phyloP scores from a whole-genome alignment of 2,888 invertebrate species.

The Drosophila tripunctata region DNA sequence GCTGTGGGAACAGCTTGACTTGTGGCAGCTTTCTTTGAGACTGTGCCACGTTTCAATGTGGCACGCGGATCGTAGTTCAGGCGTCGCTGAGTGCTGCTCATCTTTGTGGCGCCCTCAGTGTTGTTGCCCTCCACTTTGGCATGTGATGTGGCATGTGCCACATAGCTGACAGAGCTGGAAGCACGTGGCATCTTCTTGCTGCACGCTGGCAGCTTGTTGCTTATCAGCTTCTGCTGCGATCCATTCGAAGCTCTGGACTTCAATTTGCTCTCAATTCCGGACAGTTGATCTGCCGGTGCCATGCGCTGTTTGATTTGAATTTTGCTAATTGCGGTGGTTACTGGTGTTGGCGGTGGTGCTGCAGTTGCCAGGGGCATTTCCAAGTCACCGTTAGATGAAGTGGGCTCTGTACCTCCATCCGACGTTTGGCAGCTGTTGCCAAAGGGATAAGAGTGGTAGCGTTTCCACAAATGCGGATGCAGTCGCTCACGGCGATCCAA shows the following conservation, averaged over 20 bases:
- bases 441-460: constrained; percentile 28
- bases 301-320: constrained; percentile 21
- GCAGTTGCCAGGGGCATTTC: background rate
- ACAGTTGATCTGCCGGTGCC: constrained; percentile 5
- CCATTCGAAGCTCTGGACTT: background rate
- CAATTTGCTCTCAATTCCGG: background rate
- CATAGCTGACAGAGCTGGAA: constrained; percentile 4
- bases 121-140: constrained; percentile 16
- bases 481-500: background rate
- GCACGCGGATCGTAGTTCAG: constrained; percentile 54
- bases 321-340: background rate
- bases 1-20: no score
- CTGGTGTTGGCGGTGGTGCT: background rate
- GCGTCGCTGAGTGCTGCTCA: constrained; percentile 48
- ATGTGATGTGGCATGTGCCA: constrained; percentile 45
- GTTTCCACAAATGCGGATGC: constrained; percentile 31
- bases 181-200: background rate
- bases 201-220: background rate
- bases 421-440: background rate
- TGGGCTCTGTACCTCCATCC: background rate
- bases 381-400: background rate
- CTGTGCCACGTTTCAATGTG: constrained; percentile 30
- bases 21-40: constrained; percentile 3
- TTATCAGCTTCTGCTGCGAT: background rate
- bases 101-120: constrained; percentile 1